Conservation (phyloP, 2,797 vertebrate genomes). For the Salmo trutta region DNA sequence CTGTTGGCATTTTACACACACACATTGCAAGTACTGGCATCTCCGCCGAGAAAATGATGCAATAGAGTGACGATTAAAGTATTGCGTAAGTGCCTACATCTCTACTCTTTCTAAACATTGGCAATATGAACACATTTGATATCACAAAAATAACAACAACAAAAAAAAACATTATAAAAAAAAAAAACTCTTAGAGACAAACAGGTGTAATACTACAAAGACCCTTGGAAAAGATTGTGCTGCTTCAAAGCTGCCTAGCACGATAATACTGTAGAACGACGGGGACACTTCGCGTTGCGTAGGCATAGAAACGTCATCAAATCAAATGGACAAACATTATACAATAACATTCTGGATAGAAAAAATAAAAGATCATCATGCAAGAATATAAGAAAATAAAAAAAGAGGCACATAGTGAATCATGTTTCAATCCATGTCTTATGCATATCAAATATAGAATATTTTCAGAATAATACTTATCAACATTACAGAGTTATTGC, state of each 20-base stretch:
- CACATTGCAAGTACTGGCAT: conserved; percentile 27
- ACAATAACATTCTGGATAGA: conserved; percentile 71
- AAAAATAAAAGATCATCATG: conserved; percentile 80
- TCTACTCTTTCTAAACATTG: conserved; percentile 65
- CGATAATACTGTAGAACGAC: conserved; percentile 83
- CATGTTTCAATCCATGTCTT: conserved; percentile 43
- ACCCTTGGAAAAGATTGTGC: conserved; percentile 34
- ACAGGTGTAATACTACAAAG: conserved; percentile 25
- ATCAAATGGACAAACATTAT: conserved; percentile 65
- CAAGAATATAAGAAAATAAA: conserved; percentile 59
- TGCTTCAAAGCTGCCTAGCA: conserved; percentile 76
- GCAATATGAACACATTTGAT: conserved; percentile 67
- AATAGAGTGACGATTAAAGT: conserved; percentile 20
- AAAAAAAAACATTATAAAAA: conserved; percentile 10
- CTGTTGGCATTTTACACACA: conserved; percentile 24
- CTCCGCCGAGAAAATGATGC: conserved; percentile 30
- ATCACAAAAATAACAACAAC: conserved; percentile 48
- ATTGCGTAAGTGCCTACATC: conserved; percentile 66
- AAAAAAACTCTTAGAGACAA: conserved; percentile 32
- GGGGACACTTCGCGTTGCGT: conserved; percentile 74
- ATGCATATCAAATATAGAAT: conserved; percentile 60
- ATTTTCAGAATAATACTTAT: conserved; percentile 56
- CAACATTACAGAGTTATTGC: conserved; percentile 71
- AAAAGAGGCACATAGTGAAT: conserved; percentile 65
- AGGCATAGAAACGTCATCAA: conserved; percentile 49